Evolutionary conservation across 2,888 invertebrate genomes (phyloP).

Genomic region (Rugalucina vietnamica): DNA sequence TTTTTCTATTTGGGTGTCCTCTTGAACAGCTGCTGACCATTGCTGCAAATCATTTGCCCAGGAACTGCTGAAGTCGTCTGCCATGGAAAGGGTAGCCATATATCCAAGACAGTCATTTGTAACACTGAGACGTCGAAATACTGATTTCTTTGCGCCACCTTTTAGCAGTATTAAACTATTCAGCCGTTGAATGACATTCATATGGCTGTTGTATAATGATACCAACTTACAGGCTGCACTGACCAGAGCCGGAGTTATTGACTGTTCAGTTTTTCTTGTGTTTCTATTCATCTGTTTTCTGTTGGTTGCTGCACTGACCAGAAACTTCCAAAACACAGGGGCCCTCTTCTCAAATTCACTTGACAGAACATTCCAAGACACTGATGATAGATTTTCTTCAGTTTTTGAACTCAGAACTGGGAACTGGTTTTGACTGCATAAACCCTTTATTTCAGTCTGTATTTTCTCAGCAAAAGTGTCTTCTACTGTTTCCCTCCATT

Average conservation of each 20-base stretch:
- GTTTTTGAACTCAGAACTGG: not conserved
- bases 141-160: slow-evolving; percentile 44
- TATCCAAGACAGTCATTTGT: slow-evolving; percentile 36
- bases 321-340: not conserved
- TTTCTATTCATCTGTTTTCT: not conserved
- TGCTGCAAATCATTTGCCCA: slow-evolving; percentile 5
- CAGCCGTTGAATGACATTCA: slow-evolving; percentile 13
- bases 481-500: too few relatives aligned
- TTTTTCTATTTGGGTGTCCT: not conserved
- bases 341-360: not conserved
- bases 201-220: slow-evolving; percentile 18
- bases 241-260: slow-evolving; percentile 19
- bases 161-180: too few relatives aligned
- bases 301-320: not conserved
- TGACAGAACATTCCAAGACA: not conserved
- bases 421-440: not conserved
- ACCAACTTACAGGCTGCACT: slow-evolving; percentile 29
- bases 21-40: not conserved
- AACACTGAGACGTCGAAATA: slow-evolving; percentile 29
- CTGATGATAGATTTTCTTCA: not conserved
- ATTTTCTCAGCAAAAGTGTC: too few relatives aligned
- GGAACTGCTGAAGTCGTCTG: slow-evolving; percentile 7
- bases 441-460: not conserved
- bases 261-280: slow-evolving; percentile 12
- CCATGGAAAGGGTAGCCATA: slow-evolving; percentile 9